Conservation (phyloP, 23 tunicate genomes). For the Corella eumyota region DNA sequence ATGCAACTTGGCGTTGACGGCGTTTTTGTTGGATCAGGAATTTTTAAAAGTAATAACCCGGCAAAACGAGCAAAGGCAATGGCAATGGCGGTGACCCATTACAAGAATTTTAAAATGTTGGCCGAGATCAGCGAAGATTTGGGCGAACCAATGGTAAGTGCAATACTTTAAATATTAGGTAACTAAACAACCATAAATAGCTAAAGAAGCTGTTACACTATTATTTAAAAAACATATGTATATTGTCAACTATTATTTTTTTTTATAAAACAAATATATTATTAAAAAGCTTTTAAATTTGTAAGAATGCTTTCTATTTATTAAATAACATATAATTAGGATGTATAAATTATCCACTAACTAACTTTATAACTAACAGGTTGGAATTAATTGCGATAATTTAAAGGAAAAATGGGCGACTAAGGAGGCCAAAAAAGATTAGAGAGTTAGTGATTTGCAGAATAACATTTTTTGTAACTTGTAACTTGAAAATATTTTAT, state of each 20-base stretch:
- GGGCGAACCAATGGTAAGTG: constrained; percentile 70
- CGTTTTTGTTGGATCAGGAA: constrained; percentile 86
- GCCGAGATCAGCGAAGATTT: constrained; percentile 68
- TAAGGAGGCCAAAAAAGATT: constrained; percentile 38
- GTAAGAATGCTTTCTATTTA: too few species aligned
- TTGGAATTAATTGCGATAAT: constrained; percentile 81
- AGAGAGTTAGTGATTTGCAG: too few species aligned
- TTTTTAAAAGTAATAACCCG: constrained; percentile 55
- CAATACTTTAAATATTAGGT: not conserved
- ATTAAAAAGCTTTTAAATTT: too few species aligned
- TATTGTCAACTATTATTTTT: too few species aligned
- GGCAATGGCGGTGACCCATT: constrained; percentile 69
- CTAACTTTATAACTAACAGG: too few species aligned
- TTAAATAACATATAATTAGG: too few species aligned
- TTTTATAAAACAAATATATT: too few species aligned
- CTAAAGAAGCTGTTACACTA: too few species aligned
- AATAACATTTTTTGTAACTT: too few species aligned
- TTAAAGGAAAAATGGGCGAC: constrained; percentile 62
- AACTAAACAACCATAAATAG: not conserved
- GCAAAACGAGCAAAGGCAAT: constrained; percentile 66
- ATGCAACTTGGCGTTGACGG: constrained; percentile 90
- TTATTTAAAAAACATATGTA: too few species aligned
- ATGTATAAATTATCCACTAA: too few species aligned
- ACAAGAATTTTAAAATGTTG: constrained; percentile 47
- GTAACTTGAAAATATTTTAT: too few species aligned